Conservation (phyloP, 2,797 vertebrate genomes). For the Sparidentex hasta region DNA sequence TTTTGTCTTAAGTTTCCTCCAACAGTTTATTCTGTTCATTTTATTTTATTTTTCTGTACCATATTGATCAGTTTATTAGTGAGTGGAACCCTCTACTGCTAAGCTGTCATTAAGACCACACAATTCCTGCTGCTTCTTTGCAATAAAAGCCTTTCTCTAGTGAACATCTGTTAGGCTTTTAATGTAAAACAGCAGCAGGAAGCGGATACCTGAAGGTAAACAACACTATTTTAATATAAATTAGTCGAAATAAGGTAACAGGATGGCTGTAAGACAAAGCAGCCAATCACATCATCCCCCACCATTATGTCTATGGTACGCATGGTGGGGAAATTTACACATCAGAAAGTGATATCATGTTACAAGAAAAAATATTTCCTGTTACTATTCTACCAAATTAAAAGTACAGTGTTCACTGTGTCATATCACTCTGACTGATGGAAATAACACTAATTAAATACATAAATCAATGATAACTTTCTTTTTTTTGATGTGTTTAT, state of each 20-base stretch:
- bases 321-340: neutral
- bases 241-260: neutral
- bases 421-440: neutral
- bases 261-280: neutral
- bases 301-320: slow-evolving; percentile 24
- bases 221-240: neutral
- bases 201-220: neutral
- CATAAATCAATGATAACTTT: no score
- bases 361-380: neutral
- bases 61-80: neutral
- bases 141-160: slow-evolving; percentile 10
- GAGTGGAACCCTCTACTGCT: neutral
- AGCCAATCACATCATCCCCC: slow-evolving; percentile 11
- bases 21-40: slow-evolving; percentile 3
- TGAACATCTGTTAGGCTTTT: neutral
- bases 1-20: slow-evolving; percentile 13
- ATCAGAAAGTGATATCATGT: neutral
- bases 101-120: neutral
- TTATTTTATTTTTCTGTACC: neutral
- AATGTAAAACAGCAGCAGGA: slow-evolving; percentile 13
- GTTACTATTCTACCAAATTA: neutral
- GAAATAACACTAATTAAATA: neutral
- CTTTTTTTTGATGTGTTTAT: neutral
- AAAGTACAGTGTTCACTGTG: slow-evolving; percentile 1
- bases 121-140: slow-evolving; percentile 29